A percentile compares a stretch with the other conserved stretches of the same genome.
Conservation (phyloP, 2,113 vertebrate species). For the Pseudopodoces humilis region DNA sequence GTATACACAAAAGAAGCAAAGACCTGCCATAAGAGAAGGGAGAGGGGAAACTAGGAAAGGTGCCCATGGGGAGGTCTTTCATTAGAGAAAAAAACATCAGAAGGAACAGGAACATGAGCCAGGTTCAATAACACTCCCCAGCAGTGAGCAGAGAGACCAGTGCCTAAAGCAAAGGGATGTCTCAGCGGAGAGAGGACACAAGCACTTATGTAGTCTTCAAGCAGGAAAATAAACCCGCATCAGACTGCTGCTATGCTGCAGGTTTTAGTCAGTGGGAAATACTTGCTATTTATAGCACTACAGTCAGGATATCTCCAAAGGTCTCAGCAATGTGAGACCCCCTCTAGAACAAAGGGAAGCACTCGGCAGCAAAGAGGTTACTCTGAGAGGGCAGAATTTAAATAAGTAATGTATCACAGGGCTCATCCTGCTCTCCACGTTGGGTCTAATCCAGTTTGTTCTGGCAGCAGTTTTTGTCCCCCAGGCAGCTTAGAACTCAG, state of each 20-base stretch:
- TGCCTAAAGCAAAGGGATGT: neutral
- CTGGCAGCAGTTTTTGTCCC: neutral
- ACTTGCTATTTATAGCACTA: slow-evolving; percentile 31
- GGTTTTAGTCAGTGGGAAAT: slow-evolving; percentile 43
- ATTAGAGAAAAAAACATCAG: neutral
- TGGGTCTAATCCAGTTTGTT: neutral
- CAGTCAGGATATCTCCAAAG: neutral
- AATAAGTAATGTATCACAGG: neutral
- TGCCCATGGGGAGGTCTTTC: neutral
- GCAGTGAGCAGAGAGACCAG: neutral
- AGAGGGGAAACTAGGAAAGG: neutral
- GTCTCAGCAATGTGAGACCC: neutral
- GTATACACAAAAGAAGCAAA: neutral
- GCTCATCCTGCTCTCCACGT: neutral
- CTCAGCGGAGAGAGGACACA: neutral
- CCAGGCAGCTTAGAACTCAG: neutral
- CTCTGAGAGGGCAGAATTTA: neutral
- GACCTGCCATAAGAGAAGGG: neutral
- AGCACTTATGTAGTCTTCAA: slow-evolving; percentile 11
- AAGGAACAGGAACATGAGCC: neutral
- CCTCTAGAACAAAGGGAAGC: neutral
- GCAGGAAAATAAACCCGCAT: neutral
- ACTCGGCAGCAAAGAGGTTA: neutral
- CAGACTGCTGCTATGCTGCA: slow-evolving; percentile 26
- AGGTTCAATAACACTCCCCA: neutral